Evolutionary conservation across 1,140 invertebrate genomes (phyloP).

Genomic region (Aphaenogaster ashmeadi): DNA sequence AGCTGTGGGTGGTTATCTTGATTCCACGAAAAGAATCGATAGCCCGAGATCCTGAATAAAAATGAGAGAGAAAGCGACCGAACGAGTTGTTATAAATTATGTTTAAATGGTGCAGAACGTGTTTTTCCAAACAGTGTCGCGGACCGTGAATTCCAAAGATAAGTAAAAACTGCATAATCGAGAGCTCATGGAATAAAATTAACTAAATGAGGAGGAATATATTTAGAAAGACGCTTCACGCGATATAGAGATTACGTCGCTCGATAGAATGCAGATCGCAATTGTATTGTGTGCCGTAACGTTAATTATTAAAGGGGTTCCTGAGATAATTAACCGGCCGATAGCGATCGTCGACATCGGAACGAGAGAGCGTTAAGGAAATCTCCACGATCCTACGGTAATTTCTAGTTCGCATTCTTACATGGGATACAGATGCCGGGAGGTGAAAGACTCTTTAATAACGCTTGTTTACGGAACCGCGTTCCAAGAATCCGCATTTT

Average conservation of each 20-base stretch:
- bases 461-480: constrained; percentile 68
- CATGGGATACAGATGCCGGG: constrained; percentile 5
- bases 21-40: neutral
- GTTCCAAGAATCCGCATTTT: neutral
- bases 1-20: constrained; percentile 51
- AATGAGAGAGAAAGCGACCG: neutral
- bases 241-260: constrained; percentile 4
- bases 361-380: neutral
- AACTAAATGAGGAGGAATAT: neutral
- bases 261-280: neutral
- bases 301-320: constrained; percentile 51
- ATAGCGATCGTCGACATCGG: constrained; percentile 53
- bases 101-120: neutral
- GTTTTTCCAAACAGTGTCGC: neutral
- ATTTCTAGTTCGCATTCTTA: constrained; percentile 51
- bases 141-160: neutral
- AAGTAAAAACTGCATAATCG: neutral
- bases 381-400: neutral
- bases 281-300: constrained; percentile 1
- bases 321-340: constrained; percentile 43
- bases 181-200: neutral
- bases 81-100: constrained; percentile 34
- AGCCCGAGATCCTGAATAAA: constrained; percentile 9
- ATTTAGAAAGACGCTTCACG: constrained; percentile 4
- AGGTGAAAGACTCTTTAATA: constrained; percentile 58